Evolutionary conservation across 35 echinoderm and acorn worm species (phyloP).

Genomic region (Nesometra sesokonis): DNA sequence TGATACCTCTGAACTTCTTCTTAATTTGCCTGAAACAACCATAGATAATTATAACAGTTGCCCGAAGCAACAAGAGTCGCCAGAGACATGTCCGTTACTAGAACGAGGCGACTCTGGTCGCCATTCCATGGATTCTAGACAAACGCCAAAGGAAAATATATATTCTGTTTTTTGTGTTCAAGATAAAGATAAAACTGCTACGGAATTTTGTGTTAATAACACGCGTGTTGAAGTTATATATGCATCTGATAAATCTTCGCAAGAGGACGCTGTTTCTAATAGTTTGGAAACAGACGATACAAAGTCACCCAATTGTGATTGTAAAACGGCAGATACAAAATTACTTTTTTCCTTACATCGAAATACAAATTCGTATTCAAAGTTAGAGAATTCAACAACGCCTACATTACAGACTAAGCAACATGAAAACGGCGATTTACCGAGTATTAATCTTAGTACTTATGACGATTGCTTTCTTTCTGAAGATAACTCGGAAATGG

Average conservation of each 20-base stretch:
- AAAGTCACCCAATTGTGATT: background rate
- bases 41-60: conserved; percentile 54
- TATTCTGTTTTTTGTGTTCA: background rate
- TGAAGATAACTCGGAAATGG: background rate
- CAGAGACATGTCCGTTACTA: conserved; percentile 11
- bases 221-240: background rate
- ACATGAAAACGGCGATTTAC: background rate
- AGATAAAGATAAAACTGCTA: background rate
- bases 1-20: conserved; percentile 47
- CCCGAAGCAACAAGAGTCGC: background rate
- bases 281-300: background rate
- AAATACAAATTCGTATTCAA: background rate
- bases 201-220: background rate
- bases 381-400: background rate
- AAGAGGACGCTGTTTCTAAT: background rate
- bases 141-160: background rate
- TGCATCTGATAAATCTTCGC: background rate
- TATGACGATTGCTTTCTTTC: background rate
- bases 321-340: background rate
- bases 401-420: background rate
- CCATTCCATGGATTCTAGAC: conserved; percentile 18
- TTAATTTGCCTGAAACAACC: conserved; percentile 76
- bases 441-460: background rate
- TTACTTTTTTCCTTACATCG: background rate
- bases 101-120: conserved; percentile 34